These are phyloP conservation scores for Melinaea menophilus DNA, from an alignment of 2,888 invertebrate species.

Conservation along the genomic window DNA sequence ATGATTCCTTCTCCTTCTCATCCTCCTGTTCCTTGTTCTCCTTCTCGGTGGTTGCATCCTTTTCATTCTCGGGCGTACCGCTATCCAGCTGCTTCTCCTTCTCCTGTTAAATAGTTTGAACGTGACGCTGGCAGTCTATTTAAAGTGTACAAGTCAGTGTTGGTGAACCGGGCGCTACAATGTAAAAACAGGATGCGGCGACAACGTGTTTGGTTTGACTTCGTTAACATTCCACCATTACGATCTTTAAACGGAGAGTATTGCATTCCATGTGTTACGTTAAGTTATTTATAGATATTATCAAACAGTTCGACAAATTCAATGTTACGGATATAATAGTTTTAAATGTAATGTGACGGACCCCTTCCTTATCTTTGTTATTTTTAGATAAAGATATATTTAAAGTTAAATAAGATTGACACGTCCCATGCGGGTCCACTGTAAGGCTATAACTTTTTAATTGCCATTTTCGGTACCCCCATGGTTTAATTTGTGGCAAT, in stretches of 20 bases:
- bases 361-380: slow-evolving; percentile 15
- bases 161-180: background rate
- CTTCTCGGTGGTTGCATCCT: slow-evolving; percentile 83
- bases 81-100: slow-evolving; percentile 78
- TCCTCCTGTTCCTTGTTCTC: slow-evolving; percentile 63
- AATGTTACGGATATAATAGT: background rate
- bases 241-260: slow-evolving; percentile 16
- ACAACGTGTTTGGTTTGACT: slow-evolving; percentile 17
- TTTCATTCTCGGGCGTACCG: slow-evolving; percentile 80
- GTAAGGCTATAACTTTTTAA: slow-evolving; percentile 16
- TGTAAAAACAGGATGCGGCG: slow-evolving; percentile 9
- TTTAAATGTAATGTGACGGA: slow-evolving; percentile 13
- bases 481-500: slow-evolving; percentile 7
- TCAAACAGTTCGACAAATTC: no score
- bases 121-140: background rate
- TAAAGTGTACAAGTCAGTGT: background rate
- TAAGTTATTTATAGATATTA: background rate
- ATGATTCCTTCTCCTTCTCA: slow-evolving; percentile 44
- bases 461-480: slow-evolving; percentile 20
- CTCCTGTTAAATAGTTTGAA: slow-evolving; percentile 62
- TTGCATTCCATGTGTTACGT: slow-evolving; percentile 7
- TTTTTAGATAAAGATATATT: slow-evolving; percentile 22
- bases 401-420: slow-evolving; percentile 19
- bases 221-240: slow-evolving; percentile 18
- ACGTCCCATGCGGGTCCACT: slow-evolving; percentile 24